Base-by-base conservation (phyloP, 2,113 vertebrate genomes). In the Nibea albiflora region DNA sequence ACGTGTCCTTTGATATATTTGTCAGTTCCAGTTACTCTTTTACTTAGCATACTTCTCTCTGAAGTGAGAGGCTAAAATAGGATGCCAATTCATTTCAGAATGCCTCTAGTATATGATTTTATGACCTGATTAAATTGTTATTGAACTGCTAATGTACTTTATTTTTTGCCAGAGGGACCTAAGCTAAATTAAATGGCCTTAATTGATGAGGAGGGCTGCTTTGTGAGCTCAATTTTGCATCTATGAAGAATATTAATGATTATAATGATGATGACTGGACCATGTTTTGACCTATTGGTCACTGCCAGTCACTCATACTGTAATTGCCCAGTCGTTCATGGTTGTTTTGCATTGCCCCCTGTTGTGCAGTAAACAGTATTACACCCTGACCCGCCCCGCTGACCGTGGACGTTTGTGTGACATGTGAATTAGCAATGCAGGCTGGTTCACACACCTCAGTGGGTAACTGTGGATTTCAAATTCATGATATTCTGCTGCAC, bases 21-120 rank as follows among this genome's bases (percentile, higher is more conserved):
- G 1, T 77, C 31, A 11, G 80, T 61, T 61, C 75, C 56, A 71
- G 15, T 80, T 73, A 39, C 4, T 52, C 22, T 77, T 24, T 79
- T 76, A 46, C 65, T 73, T 15, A 74, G 7, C 26, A 74, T 24
- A 71, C 60, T 81, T 76, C 62, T 71, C 10, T 65, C 62, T 74
- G 31, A 82, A 73, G 64, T 84, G 46, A 81, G 35, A 78, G 12
- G n/a, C 58, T 73, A 50, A 91, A 89, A 80, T 84, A 65, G 85
- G 56, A 70, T 69, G 26, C 6, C 42, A 72, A 85, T 71, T 81
- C n/a, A 79, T 90, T 76, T 83, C 46, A 73, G 5, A 82, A 78
- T 73, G 85, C 90, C 90, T 82, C n/a, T 39, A 88, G 90, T 81
- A 47, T 88, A 39, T 54, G 46, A 50, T 83, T 70, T 84, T 47